phyloP scores from a whole-genome alignment of 30 jellyfish, hydroid and myxozoan species.

The Pelagia noctiluca region DNA sequence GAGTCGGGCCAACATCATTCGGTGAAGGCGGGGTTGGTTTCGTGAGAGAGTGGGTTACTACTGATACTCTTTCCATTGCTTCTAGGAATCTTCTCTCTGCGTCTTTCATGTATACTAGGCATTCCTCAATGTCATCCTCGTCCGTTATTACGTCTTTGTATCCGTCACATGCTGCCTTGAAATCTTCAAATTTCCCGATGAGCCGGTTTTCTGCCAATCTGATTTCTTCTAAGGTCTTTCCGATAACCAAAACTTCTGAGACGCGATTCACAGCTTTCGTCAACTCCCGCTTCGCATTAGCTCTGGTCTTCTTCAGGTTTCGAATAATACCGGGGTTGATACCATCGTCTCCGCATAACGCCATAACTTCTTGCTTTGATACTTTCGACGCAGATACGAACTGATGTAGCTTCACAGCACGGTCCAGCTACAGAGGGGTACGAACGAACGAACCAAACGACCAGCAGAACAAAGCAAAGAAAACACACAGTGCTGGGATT shows the following conservation, averaged over 20 bases:
- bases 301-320: conserved; percentile 38
- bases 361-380: conserved; percentile 19
- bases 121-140: conserved; percentile 37
- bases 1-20: no score
- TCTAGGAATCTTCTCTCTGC: conserved; percentile 50
- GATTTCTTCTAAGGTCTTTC: conserved; percentile 30
- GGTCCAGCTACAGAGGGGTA: not conserved
- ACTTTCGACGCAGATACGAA: conserved; percentile 3
- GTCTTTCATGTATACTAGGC: conserved; percentile 15
- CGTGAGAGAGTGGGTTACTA: not conserved
- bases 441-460: not conserved
- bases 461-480: not conserved
- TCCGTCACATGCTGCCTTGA: conserved; percentile 31
- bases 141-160: conserved; percentile 4
- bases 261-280: conserved; percentile 45
- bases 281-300: conserved; percentile 40
- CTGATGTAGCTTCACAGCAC: conserved; percentile 36
- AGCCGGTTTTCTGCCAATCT: conserved; percentile 38
- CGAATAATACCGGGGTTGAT: not conserved
- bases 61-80: not conserved
- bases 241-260: conserved; percentile 27
- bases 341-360: conserved; percentile 32
- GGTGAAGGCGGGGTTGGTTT: not conserved
- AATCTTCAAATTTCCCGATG: conserved; percentile 15
- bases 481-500: not conserved